These are phyloP conservation scores for Acheta domesticus DNA, from an alignment of 2,888 invertebrate species.

Conservation along the genomic window DNA sequence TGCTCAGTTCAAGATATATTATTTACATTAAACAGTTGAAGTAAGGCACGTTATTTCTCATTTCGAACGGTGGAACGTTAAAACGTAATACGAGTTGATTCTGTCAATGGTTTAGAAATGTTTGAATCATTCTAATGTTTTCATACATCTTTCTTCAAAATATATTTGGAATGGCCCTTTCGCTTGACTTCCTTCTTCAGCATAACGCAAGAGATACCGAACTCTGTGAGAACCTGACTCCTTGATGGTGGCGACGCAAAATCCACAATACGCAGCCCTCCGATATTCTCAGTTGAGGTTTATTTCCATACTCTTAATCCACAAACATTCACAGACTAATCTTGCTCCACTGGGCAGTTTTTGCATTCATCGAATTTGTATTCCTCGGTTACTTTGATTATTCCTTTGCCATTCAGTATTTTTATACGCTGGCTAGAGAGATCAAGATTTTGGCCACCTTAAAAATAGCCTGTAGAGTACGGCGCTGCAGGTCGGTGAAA, in stretches of 20 bases:
- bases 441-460: conserved; percentile 61
- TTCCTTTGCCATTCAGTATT: conserved; percentile 11
- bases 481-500: conserved; percentile 99
- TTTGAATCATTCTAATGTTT: no score
- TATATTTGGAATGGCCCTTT: neutral
- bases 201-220: conserved; percentile 38
- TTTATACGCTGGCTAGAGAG: conserved; percentile 26
- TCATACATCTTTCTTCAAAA: neutral
- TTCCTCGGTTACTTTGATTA: conserved; percentile 33
- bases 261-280: neutral
- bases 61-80: no score
- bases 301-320: neutral
- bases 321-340: neutral
- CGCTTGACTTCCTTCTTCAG: conserved; percentile 28
- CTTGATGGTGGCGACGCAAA: conserved; percentile 23
- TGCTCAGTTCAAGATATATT: no score
- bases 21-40: no score
- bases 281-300: neutral
- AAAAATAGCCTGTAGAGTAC: conserved; percentile 99
- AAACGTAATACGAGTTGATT: no score
- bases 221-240: conserved; percentile 30
- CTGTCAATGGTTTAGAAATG: no score
- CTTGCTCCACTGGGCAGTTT: conserved; percentile 22
- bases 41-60: no score
- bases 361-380: conserved; percentile 18